These are phyloP conservation scores for Indicator maculatus DNA, from an alignment of 2,113 vertebrate species.

Conservation along the genomic window DNA sequence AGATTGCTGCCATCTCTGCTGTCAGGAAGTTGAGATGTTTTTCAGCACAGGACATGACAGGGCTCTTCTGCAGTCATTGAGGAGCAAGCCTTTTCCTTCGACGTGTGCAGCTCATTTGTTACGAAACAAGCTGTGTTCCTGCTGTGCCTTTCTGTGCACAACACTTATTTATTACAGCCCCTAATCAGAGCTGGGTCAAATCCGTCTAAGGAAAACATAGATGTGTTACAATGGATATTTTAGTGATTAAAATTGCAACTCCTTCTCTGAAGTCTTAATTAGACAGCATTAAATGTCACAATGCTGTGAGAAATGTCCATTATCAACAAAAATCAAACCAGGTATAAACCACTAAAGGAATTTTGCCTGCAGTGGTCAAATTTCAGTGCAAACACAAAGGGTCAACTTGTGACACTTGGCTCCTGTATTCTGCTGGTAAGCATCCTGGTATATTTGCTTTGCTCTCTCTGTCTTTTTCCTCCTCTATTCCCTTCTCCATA, in stretches of 20 bases:
- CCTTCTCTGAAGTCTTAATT: conserved; percentile 35
- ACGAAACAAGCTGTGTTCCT: not conserved
- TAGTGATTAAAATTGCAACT: conserved; percentile 16
- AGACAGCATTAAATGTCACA: not conserved
- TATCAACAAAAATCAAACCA: not conserved
- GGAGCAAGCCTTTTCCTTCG: not conserved
- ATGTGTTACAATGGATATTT: not conserved
- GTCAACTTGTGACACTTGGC: conserved; percentile 60
- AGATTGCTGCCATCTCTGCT: rapidly evolving
- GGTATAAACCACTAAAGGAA: not conserved
- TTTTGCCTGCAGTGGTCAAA: not conserved
- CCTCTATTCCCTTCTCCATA: conserved; percentile 52
- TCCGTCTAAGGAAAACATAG: conserved; percentile 7
- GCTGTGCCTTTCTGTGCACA: not conserved
- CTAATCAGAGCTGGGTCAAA: conserved; percentile 19
- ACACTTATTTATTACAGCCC: not conserved
- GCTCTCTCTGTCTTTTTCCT: conserved; percentile 58
- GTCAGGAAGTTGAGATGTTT: not conserved
- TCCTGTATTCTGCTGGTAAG: conserved; percentile 48
- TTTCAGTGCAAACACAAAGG: conserved; percentile 47
- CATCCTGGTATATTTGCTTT: conserved; percentile 57
- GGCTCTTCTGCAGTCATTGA: not conserved
- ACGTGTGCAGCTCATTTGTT: not conserved
- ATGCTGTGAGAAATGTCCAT: not conserved
- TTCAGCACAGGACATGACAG: rapidly evolving